Percentiles rank a stretch among this genome's conserved stretches.
Evolutionary conservation across 2,888 invertebrate species (phyloP).

Genomic region (Limnephilus rhombicus): DNA sequence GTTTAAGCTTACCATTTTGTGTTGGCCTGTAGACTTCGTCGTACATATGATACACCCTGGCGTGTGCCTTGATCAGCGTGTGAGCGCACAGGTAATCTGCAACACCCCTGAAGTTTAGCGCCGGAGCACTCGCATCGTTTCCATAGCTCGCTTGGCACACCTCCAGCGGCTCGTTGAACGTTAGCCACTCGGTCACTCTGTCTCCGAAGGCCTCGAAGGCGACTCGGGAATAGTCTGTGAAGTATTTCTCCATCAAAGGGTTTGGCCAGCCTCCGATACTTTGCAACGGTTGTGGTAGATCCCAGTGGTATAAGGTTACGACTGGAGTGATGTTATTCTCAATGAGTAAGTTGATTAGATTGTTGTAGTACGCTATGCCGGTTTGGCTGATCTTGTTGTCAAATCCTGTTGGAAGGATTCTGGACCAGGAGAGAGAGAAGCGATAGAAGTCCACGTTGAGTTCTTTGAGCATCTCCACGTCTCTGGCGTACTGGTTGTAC

Average conservation of each 20-base stretch:
- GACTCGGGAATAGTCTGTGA: constrained; percentile 70
- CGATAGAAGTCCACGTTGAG: constrained; percentile 77
- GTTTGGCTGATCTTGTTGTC: constrained; percentile 74
- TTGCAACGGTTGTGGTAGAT: constrained; percentile 71
- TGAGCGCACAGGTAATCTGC: constrained; percentile 72
- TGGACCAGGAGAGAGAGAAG: constrained; percentile 77
- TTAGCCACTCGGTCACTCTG: constrained; percentile 74
- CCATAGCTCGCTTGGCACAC: constrained; percentile 70
- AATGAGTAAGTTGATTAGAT: constrained; percentile 76
- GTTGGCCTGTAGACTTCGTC: constrained; percentile 67
- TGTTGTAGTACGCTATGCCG: constrained; percentile 77
- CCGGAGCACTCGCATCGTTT: constrained; percentile 67
- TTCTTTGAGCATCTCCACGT: constrained; percentile 74
- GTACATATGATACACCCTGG: constrained; percentile 69
- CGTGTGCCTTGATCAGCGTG: constrained; percentile 75
- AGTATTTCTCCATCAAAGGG: constrained; percentile 69
- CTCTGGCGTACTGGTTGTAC: constrained; percentile 71
- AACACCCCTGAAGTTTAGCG: constrained; percentile 69
- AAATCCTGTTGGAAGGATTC: constrained; percentile 77
- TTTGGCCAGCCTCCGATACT: constrained; percentile 73
- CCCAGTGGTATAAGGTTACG: constrained; percentile 74
- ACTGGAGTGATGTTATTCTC: constrained; percentile 77
- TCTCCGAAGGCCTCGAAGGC: constrained; percentile 70
- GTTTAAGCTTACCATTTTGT: constrained; percentile 67
- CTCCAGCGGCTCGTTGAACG: constrained; percentile 73